Base-by-base conservation (phyloP, 2,888 invertebrate genomes). In the Tethea ocularis region DNA sequence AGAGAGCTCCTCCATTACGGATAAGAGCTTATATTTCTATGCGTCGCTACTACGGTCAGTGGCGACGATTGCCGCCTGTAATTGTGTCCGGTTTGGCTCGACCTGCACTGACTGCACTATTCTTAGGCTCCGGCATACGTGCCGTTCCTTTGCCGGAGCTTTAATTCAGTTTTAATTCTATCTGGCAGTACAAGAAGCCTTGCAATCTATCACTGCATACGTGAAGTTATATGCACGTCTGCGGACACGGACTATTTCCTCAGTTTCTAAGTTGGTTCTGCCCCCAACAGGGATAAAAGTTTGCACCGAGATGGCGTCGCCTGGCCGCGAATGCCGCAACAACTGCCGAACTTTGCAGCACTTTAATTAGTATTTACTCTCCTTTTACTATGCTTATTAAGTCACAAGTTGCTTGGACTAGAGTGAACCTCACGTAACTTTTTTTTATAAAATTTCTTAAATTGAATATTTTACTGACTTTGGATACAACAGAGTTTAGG, bases 71-170 rank as follows among this genome's bases (percentile, higher is more conserved):
- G 85, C 79, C 76, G 85, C 72, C 89, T 89, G 86, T 92, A 92
- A 92, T 92, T 91, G 88, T 86, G 83, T 92, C 91, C 91, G 91
- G 83, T 75, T 72, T 7, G 20, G 74, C 75, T 74, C 70, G 75
- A 67, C 65, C 60, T 63, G 65, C 65, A 46, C 59, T 64, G 68
- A 71, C 75, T 77, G 70, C 68, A 70, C 71, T 20, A 46, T 8
- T 20, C 20, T n/a, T 20, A 46, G 46, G 20, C 46, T 67, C 56
- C 61, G 53, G 61, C 58, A 56, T 61, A n/a, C 22, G 29, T 60
- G 58, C 38, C 41, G 53, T 61, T 56, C n/a, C 51, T 33, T 38
- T 51, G 20, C 5, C 22, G 29, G 17, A 26, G 61, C 68, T 69
- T 62, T 66, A 72, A 71, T 72, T 72, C 67, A 64, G 56, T 61